Base-by-base conservation (phyloP, 2,888 invertebrate genomes). In the Perizoma flavofasciatum region DNA sequence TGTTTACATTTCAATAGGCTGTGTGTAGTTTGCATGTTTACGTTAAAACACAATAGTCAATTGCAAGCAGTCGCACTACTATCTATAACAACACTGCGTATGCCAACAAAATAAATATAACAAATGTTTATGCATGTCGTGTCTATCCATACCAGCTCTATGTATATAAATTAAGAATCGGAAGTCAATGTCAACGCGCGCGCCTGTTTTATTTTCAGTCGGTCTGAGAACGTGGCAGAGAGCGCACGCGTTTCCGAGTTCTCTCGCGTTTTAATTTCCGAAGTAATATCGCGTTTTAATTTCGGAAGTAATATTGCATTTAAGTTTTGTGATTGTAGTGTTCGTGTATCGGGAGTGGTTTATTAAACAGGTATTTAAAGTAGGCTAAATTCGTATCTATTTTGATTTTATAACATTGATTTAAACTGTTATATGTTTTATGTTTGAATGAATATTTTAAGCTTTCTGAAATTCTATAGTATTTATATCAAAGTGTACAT, bases 121-220 rank as follows among this genome's bases (percentile, higher is more conserved):
- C 22, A 22, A 22, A 39, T 50, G 46, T 56, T 45, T 45, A 40
- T n/a, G 33, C 4, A 49, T 49, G 54, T 46, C 49, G 41, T 54
- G 41, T 54, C 59, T 59, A 35, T 54, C 22, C 54, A 22, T 22
- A 22, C 41, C 49, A 11, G 33, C 52, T 59, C 59, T 59, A 59
- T 34, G 49, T 59, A 59, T 50, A 63, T 51, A 66, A 66, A 59
- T 57, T 60, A 61, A 58, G 54, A 56, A 64, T 65, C 62, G 62
- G 64, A 68, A 64, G 69, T 71, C 67, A 67, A 69, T 67, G 67
- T 61, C 65, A 63, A 54, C 37, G 47, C 61, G 48, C 22, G 22
- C 22, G 49, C 34, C 40, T 53, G 40, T 54, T 41, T 53, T 49
- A 49, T 62, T 54, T 67, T 65, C 66, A 70, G 69, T 70, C 66